Evolutionary conservation across 2,888 invertebrate genomes (phyloP), one percentile per base, ranked within the genome.

Genomic region (Physocephala rufipes): DNA sequence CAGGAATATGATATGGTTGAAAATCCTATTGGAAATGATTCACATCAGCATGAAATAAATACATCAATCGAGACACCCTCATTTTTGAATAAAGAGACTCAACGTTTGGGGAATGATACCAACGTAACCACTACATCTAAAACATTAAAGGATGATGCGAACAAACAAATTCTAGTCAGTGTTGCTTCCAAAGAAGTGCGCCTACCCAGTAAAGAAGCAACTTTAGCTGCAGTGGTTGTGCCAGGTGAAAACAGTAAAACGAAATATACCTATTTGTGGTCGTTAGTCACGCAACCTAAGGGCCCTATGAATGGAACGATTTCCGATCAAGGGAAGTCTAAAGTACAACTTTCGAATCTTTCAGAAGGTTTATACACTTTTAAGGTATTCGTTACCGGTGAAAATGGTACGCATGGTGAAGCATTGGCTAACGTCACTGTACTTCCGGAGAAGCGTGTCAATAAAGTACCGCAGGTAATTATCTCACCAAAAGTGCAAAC

Each of bases 391-490:
- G 97, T 96, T 0, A 93, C 92, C n/a, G 93, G 92, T 9, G 83
- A 79, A 43, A 90, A 91, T 0, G 90, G 89, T 76, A 90, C 92
- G 0, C 93, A 91, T 79, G 95, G 95, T 2, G 93, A 93, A 82
- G 92, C 94, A 0, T 91, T 91, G 77, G 96, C 95, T 0, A 97
- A 97, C 83, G 94, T 97, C 2, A 95, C 95, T 0, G 97, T 97
- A 16, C 82, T 93, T 77, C 94, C 96, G 80, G 94, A 93, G 47
- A 91, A 92, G 72, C 88, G 96, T 71, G 91, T 91, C 71, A 97
- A 97, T 85, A 90, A 91, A 75, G 91, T 93, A 0, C 97, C 97
- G 0, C 89, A 91, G 72, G 95, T 95, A 1, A 89, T 95, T 55
- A 95, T 97, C 76, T 93, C 93, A 2, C 97, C 97, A 0, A 89